Conservation (phyloP, 2,113 vertebrate species). For the Tamias sibiricus region DNA sequence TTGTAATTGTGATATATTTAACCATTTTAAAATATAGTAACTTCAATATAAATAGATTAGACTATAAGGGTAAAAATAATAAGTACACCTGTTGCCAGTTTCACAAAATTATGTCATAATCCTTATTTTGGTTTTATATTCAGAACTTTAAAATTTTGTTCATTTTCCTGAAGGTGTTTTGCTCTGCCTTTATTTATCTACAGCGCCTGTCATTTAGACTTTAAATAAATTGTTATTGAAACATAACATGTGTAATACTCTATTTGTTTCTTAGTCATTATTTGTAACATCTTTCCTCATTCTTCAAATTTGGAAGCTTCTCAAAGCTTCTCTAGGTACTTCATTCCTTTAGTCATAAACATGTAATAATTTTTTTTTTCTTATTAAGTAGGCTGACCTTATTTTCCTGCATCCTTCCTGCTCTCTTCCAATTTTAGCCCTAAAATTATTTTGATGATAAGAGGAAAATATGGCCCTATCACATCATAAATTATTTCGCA, state of each 20-base stretch:
- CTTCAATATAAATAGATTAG: constrained; percentile 16
- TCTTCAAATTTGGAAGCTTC: not conserved
- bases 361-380: not conserved
- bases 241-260: not conserved
- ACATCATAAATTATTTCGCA: not conserved
- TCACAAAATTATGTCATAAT: not conserved
- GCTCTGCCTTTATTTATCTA: not conserved
- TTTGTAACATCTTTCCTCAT: not conserved
- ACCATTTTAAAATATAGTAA: constrained; percentile 6
- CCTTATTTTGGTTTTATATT: constrained; percentile 38
- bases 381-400: not conserved
- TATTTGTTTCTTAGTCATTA: not conserved
- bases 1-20: not conserved
- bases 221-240: not conserved
- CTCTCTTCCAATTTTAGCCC: not conserved
- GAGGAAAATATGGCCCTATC: not conserved
- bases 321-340: not conserved
- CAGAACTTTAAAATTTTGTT: constrained; percentile 21
- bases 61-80: constrained; percentile 15
- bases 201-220: not conserved
- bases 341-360: not conserved
- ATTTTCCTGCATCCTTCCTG: not conserved
- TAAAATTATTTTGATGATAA: not conserved
- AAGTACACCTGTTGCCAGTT: not conserved
- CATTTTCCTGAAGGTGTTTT: constrained; percentile 29